Evolutionary conservation across 2,797 vertebrate species (phyloP), one percentile per base, ranked within the genome.

Genomic region (Florisuga fusca): DNA sequence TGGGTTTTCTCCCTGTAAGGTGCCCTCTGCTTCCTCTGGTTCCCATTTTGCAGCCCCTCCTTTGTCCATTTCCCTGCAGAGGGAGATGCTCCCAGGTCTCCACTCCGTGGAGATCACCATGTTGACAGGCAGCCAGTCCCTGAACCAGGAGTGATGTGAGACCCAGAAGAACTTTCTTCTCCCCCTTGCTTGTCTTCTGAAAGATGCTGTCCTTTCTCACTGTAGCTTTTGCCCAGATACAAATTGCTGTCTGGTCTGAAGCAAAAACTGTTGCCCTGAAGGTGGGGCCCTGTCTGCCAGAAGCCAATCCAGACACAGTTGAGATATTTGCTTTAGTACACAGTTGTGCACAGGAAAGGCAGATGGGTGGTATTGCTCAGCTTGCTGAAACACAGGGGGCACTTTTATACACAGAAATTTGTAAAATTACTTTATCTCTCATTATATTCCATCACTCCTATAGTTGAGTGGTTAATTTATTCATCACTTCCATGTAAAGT

Each of bases 1-100:
- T 71, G 10, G 31, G 62, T 75, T 78, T 0, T 0, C 20, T 91
- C 16, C 31, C 29, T 10, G 3, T 23, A 20, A 51, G 57, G 15
- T 46, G n/a, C 69, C 67, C 0, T 0, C 33, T 76, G 36, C 54
- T 85, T 74, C 14, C 8, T 62, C 43, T 12, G 2, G 6, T 58
- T 90, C 11, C n/a, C 14, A 41, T 68, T 77, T 66, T 80, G n/a
- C 43, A 74, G 25, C 43, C 17, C 15, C 34, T 43, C 34, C 25
- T 81, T 57, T 0, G 0, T 10, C 22, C 0, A 1, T 48, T 82
- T 61, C 61, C 21, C 23, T 55, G 7, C n/a, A 5, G 16, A 72
- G 14, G 19, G 15, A 62, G 18, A 34, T 12, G 20, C 17, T 82
- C 75, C 68, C 61, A 41, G 64, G 21, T 10, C 10, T 53, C 12